These are phyloP conservation scores for Leptestheria dahalacensis DNA, from an alignment of 1,140 invertebrate species.

Conservation along the genomic window DNA sequence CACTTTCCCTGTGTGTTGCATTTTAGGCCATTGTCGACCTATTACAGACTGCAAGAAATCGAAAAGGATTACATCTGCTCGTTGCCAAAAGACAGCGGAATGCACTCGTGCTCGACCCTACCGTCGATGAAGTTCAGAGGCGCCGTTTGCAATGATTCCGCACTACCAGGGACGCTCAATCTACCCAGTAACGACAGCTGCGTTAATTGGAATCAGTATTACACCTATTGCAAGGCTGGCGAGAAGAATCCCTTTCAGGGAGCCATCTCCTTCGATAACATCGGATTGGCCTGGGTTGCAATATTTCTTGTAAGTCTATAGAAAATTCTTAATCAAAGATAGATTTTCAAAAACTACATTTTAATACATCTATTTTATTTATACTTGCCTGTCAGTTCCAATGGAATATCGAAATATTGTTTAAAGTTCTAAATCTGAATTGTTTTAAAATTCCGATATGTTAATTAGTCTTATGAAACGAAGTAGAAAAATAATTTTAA, in stretches of 20 bases:
- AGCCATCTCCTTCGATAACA: slow-evolving; percentile 98
- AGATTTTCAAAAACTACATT: slow-evolving; percentile 6
- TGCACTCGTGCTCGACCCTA: slow-evolving; percentile 79
- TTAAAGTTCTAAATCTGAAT: too few relatives aligned
- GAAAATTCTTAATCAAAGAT: not conserved
- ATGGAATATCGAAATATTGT: not conserved
- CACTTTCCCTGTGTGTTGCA: too few relatives aligned
- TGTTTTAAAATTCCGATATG: too few relatives aligned
- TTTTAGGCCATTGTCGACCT: slow-evolving; percentile 27
- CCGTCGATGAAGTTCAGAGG: slow-evolving; percentile 58
- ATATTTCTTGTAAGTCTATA: slow-evolving; percentile 93
- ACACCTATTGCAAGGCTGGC: slow-evolving; percentile 79
- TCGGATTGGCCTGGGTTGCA: slow-evolving; percentile 97
- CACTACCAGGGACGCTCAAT: slow-evolving; percentile 19
- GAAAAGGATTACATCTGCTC: slow-evolving; percentile 97
- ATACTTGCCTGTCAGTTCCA: not conserved
- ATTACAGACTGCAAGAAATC: slow-evolving; percentile 40
- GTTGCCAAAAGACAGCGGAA: slow-evolving; percentile 77
- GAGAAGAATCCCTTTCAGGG: slow-evolving; percentile 97
- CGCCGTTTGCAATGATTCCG: slow-evolving; percentile 23
- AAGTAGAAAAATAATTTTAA: too few relatives aligned
- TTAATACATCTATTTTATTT: too few relatives aligned
- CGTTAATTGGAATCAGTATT: slow-evolving; percentile 99
- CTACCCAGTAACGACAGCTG: slow-evolving; percentile 35
- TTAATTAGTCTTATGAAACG: too few relatives aligned